These are phyloP conservation scores for Paguma larvata DNA, from an alignment of 2,797 vertebrate genomes.

Conservation along the genomic window DNA sequence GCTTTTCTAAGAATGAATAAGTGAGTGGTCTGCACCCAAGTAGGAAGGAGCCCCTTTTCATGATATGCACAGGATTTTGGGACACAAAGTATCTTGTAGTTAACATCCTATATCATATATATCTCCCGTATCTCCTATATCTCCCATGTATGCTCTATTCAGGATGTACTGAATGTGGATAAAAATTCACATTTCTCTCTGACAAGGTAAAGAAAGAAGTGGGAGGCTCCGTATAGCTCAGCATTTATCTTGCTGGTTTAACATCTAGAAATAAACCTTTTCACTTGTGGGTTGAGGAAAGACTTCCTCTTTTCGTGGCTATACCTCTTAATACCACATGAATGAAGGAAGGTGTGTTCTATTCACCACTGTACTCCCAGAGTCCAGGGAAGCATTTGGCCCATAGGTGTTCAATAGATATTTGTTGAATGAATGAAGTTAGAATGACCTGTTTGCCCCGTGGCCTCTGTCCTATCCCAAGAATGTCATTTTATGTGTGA, in stretches of 20 bases:
- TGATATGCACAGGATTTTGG: neutral
- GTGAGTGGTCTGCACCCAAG: neutral
- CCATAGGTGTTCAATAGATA: neutral
- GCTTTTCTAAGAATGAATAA: neutral
- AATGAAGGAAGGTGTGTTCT: neutral
- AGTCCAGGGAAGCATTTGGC: neutral
- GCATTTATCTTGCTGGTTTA: slow-evolving; percentile 24
- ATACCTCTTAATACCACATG: neutral
- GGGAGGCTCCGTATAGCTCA: neutral
- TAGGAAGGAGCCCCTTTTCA: neutral
- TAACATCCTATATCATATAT: neutral
- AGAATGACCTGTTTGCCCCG: neutral
- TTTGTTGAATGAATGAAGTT: neutral
- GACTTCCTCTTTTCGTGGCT: neutral
- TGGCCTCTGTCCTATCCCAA: neutral
- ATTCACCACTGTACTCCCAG: neutral
- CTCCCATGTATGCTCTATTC: neutral
- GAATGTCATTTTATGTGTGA: neutral
- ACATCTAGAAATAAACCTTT: neutral
- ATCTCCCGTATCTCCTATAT: neutral
- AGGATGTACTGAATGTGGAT: neutral
- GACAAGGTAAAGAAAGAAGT: neutral
- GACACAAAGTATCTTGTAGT: neutral
- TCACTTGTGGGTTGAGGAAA: slow-evolving; percentile 1
- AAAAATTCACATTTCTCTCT: slow-evolving; percentile 40